Conservation (phyloP, 2,113 vertebrate genomes). For the Speoplatyrhinus poulsoni region DNA sequence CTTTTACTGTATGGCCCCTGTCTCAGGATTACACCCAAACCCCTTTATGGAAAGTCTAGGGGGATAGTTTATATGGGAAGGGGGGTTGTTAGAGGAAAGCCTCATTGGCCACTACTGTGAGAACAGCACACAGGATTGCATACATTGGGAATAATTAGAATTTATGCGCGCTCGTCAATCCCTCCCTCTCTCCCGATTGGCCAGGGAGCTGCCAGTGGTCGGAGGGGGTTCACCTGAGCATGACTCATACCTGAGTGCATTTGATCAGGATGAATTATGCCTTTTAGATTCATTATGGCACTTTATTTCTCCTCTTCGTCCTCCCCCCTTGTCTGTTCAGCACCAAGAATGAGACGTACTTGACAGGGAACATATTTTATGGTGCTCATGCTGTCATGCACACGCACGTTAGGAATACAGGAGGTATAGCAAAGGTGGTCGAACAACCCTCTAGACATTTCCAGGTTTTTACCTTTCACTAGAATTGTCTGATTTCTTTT, state of each 20-base stretch:
- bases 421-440: slow-evolving; percentile 37
- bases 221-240: slow-evolving; percentile 68
- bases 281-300: slow-evolving; percentile 80
- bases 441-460: slow-evolving; percentile 26
- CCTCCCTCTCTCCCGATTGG: slow-evolving; percentile 25
- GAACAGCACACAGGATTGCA: slow-evolving; percentile 60
- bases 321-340: slow-evolving; percentile 72
- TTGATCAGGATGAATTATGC: slow-evolving; percentile 79
- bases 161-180: slow-evolving; percentile 70
- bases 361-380: slow-evolving; percentile 79
- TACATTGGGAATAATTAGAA: slow-evolving; percentile 78
- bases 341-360: slow-evolving; percentile 68
- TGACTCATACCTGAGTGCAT: slow-evolving; percentile 75
- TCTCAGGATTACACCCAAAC: slow-evolving; percentile 51
- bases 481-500: no score
- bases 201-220: slow-evolving; percentile 69
- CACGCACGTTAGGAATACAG: slow-evolving; percentile 51
- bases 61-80: slow-evolving; percentile 47
- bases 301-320: slow-evolving; percentile 75
- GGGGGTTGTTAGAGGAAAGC: slow-evolving; percentile 50
- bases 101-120: slow-evolving; percentile 60
- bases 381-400: slow-evolving; percentile 67
- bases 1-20: slow-evolving; percentile 45
- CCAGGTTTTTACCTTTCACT: neutral
- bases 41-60: slow-evolving; percentile 50